These are phyloP conservation scores for Petrocephalus zakoni DNA, from an alignment of 2,113 vertebrate genomes.

Conservation along the genomic window DNA sequence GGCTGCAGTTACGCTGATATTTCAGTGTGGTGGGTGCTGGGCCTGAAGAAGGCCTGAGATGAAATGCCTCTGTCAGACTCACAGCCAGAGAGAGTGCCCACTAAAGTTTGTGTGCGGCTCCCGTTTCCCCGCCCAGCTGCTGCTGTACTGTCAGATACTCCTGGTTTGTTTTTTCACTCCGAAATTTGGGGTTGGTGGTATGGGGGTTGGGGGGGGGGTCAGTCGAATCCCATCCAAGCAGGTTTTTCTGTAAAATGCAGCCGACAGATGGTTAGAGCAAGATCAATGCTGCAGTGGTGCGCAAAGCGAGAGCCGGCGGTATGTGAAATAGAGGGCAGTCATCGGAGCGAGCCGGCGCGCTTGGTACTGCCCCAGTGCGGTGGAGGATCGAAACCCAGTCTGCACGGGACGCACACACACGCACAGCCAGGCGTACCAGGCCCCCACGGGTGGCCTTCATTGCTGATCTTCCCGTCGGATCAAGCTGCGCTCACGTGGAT, in stretches of 20 bases:
- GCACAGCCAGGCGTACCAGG: too few relatives aligned
- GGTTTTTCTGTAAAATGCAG: conserved; percentile 36
- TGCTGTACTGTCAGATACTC: neutral
- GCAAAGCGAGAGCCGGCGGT: conserved; percentile 51
- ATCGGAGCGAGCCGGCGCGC: conserved; percentile 50
- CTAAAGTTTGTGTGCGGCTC: neutral
- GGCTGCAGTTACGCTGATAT: neutral
- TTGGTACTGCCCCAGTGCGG: conserved; percentile 45
- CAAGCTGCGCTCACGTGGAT: neutral
- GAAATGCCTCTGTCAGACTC: neutral
- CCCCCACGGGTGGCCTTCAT: neutral
- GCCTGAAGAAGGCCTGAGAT: neutral
- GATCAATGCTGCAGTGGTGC: conserved; percentile 41
- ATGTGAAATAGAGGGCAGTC: conserved; percentile 61
- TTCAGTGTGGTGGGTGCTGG: neutral
- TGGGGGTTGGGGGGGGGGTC: conserved; percentile 18
- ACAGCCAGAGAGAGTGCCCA: neutral
- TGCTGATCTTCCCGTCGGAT: neutral
- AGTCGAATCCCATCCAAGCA: conserved; percentile 39
- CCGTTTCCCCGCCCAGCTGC: neutral
- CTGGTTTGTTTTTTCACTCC: neutral
- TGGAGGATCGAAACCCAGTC: neutral
- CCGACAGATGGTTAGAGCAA: conserved; percentile 53
- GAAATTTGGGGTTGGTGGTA: neutral
- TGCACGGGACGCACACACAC: neutral